A percentile compares a stretch with the other conserved stretches of the same genome.
phyloP scores from a whole-genome alignment of 2,888 invertebrate species.

The Spialia ferax region DNA sequence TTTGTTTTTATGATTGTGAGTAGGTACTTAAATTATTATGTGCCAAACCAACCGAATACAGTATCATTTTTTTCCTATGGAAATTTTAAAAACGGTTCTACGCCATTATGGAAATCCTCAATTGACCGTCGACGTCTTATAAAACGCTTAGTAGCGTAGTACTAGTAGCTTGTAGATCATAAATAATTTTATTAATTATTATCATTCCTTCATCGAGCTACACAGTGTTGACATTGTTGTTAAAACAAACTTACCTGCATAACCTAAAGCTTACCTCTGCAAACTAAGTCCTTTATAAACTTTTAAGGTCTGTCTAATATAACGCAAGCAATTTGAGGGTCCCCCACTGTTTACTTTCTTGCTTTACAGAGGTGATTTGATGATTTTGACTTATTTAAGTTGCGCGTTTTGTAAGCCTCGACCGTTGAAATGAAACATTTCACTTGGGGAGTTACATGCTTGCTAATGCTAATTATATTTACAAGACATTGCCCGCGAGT shows the following conservation, averaged over 20 bases:
- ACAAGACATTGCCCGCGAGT: neutral
- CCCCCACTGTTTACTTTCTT: constrained; percentile 82
- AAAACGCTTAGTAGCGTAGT: too few species aligned
- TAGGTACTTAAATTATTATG: too few species aligned
- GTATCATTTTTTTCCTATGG: too few species aligned
- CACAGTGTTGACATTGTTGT: constrained; percentile 72
- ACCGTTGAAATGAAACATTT: constrained; percentile 39
- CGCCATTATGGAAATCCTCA: too few species aligned
- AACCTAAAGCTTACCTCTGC: constrained; percentile 79
- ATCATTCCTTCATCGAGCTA: constrained; percentile 55
- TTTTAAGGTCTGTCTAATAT: constrained; percentile 84
- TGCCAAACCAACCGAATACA: too few species aligned
- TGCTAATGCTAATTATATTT: constrained; percentile 24
- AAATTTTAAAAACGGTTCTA: too few species aligned
- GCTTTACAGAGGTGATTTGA: constrained; percentile 82
- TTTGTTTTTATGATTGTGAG: too few species aligned
- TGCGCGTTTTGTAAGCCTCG: constrained; percentile 61
- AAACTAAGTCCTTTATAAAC: constrained; percentile 82
- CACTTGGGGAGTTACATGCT: constrained; percentile 12
- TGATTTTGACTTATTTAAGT: constrained; percentile 84
- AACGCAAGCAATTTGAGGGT: constrained; percentile 82
- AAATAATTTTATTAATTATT: constrained; percentile 55
- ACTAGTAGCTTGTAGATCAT: too few species aligned
- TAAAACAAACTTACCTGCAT: constrained; percentile 77
- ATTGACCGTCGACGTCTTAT: too few species aligned